phyloP scores from a whole-genome alignment of 2,113 vertebrate species.

The Piaya cayana region DNA sequence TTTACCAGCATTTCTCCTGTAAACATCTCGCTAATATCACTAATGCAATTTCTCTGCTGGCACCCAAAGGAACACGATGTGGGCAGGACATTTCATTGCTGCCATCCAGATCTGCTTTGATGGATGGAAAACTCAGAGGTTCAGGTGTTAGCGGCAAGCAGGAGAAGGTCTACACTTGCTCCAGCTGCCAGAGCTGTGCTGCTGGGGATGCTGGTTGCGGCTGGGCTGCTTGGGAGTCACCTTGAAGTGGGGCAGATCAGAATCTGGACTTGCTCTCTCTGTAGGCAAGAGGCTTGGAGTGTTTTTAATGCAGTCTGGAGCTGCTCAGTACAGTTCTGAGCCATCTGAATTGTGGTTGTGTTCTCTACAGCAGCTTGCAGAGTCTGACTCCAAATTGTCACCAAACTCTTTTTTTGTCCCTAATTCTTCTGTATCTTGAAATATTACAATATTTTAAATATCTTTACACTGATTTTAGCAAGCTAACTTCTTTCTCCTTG shows the following conservation, averaged over 20 bases:
- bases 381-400: not conserved
- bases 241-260: not conserved
- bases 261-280: not conserved
- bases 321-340: not conserved
- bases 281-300: not conserved
- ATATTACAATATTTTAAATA: not conserved
- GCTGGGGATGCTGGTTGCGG: not conserved
- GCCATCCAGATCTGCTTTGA: not conserved
- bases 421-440: not conserved
- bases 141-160: not conserved
- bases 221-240: not conserved
- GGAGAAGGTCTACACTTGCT: not conserved
- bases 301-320: not conserved
- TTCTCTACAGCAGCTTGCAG: not conserved
- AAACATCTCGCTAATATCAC: rapidly evolving
- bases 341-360: not conserved
- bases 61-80: not conserved
- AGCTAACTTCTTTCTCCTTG: not conserved
- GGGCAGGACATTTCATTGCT: not conserved
- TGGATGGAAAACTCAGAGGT: not conserved
- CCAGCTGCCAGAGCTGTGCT: not conserved
- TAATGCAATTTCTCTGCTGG: not conserved
- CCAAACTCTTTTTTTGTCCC: rapidly evolving
- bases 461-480: not conserved
- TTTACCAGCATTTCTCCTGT: not conserved